phyloP scores from a whole-genome alignment of 30 jellyfish, hydroid and myxozoan species.

The Turritopsis dohrnii region DNA sequence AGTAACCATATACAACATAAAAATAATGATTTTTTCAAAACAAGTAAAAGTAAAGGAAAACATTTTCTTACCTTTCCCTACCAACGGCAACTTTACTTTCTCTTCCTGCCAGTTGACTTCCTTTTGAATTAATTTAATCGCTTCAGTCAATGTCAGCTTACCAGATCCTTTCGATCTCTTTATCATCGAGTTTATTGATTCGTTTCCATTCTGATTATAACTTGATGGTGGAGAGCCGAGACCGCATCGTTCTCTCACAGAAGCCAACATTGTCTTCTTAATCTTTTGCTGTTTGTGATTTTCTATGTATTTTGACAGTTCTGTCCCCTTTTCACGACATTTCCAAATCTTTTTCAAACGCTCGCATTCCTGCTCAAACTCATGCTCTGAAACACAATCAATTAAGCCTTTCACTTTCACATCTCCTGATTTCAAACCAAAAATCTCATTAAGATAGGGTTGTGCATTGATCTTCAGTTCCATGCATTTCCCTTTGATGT shows the following conservation, averaged over 20 bases:
- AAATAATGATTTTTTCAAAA: no score
- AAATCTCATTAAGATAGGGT: slow-evolving; percentile 19
- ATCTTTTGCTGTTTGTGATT: slow-evolving; percentile 22
- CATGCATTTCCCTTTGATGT: slow-evolving; percentile 20
- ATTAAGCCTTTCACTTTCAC: slow-evolving; percentile 29
- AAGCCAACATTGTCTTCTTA: slow-evolving; percentile 26
- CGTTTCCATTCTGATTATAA: no score
- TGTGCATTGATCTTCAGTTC: background rate
- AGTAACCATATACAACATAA: no score
- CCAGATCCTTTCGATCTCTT: no score
- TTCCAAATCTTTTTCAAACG: slow-evolving; percentile 18
- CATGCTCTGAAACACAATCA: slow-evolving; percentile 30
- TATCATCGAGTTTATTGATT: no score
- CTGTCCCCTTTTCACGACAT: slow-evolving; percentile 21
- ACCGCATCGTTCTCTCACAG: slow-evolving; percentile 31
- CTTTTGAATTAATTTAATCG: no score
- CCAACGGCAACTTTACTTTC: background rate
- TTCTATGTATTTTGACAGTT: slow-evolving; percentile 18
- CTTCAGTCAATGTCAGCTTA: no score
- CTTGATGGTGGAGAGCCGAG: slow-evolving; percentile 52
- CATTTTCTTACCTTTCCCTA: background rate
- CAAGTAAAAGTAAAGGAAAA: background rate
- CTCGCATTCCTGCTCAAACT: slow-evolving; percentile 30
- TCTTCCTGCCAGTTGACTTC: no score
- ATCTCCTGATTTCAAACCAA: slow-evolving; percentile 23